Evolutionary conservation across 2,888 invertebrate genomes (phyloP), one percentile per base, ranked within the genome.

Genomic region (Dusona sp.): DNA sequence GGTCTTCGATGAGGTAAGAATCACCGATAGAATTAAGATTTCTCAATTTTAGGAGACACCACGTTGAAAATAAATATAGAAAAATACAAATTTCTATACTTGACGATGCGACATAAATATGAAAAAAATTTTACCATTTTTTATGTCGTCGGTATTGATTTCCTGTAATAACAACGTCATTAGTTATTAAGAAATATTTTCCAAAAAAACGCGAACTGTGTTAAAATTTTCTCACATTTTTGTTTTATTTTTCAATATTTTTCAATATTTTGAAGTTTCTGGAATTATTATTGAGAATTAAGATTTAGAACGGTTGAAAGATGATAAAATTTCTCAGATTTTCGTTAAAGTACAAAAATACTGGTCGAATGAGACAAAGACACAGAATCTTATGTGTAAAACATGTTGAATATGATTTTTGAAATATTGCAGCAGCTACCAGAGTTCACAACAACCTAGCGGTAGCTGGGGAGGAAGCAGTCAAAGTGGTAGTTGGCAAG

Each of bases 1-100:
- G 93, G 92, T 91, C 88, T 33, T 88, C 90, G 6, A 88, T 90
- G 88, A 90, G 89, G 92, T 92, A 88, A 87, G 70, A 57, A 33
- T 0, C 0, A 25, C 11, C 13, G 3, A 25, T 57, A 57, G 11
- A 6, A 67, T 67, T 22, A n/a, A 33, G 8, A 42, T 67, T 33
- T 64, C 33, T 8, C 0, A 64, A 64, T 48, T 19, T 7, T 6
- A 19, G 3, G 19, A 19, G 1, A 29, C n/a, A 22, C 13, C 8
- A 57, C 57, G 54, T 4, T n/a, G n/a, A n/a, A n/a, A n/a, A n/a
- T n/a, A 57, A 38, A 38, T 22, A 57, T 4, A n/a, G n/a, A 25
- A 25, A 29, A 57, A 57, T 3, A 25, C 25, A 9, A 11, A 42
- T 11, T 11, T 42, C 42, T 8, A 11, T 9, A 42, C 8, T 42